These are phyloP conservation scores for Anas platyrhynchos DNA, from an alignment of 2,113 vertebrate species.

Conservation along the genomic window DNA sequence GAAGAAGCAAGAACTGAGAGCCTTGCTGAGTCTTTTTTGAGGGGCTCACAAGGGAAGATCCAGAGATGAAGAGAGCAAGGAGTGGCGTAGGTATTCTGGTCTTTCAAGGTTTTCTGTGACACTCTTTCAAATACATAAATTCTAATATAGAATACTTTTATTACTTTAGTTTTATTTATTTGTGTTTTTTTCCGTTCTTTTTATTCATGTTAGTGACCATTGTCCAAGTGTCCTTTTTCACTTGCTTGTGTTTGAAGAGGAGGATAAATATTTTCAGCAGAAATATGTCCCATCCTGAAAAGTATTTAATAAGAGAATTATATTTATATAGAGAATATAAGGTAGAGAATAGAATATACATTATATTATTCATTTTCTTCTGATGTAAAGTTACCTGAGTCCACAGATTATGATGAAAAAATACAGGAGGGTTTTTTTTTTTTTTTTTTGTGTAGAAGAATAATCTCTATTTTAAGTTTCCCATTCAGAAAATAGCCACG, in stretches of 20 bases:
- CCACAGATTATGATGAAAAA: neutral
- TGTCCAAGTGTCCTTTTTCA: neutral
- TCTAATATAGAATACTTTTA: neutral
- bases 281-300: neutral
- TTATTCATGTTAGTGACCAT: neutral
- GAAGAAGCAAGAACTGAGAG: neutral
- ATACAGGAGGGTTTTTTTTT: neutral
- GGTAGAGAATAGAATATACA: too few species aligned
- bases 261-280: slow-evolving; percentile 11
- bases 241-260: neutral
- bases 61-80: neutral
- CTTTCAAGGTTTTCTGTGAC: neutral
- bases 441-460: neutral
- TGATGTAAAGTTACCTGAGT: neutral
- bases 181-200: neutral
- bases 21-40: neutral
- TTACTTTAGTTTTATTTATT: neutral
- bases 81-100: neutral
- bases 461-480: neutral
- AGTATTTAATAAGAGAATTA: neutral
- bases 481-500: neutral
- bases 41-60: neutral
- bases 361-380: neutral
- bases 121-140: neutral
- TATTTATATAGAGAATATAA: too few species aligned